Base-by-base conservation (phyloP, 1,140 invertebrate genomes). In the Pseudomyrmex flavicornis region DNA sequence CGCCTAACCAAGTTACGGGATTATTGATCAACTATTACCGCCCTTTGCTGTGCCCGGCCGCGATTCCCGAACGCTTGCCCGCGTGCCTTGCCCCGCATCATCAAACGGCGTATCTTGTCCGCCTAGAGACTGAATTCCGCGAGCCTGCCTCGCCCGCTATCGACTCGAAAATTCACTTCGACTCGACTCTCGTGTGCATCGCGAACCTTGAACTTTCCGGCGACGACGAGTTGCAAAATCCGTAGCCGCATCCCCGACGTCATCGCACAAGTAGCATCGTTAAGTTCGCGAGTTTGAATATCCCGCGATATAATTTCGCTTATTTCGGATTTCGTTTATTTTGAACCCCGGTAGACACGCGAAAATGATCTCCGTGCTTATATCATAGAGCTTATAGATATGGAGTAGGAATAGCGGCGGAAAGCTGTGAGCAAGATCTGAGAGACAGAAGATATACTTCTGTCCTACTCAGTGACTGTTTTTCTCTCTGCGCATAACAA, bases 51-150 rank as follows among this genome's bases (percentile, higher is more conserved):
- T 56, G 70, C 84, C 82, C 86, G 86, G 82, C 65, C 76, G 76
- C 84, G 86, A 89, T 88, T 89, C 86, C 79, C 79, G 79, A 82
- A 85, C 86, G 85, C 62, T 88, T 79, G 76, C 63, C 86, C 86
- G 87, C 85, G 85, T 87, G 87, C 84, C 76, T 88, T 77, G 83
- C 48, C 50, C 76, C 70, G 86, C 80, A 66, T 88, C 86, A 75
- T 85, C 83, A 80, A 62, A 80, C n/a, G 61, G 20, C 84, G 76
- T 85, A 87, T 82, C 87, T 46, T 22, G 72, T 35, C n/a, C 79
- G 59, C 61, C 10, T 52, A n/a, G 87, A 82, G 75, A 75, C 83
- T 88, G 69, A 66, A 85, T 85, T 77, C 83, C 54, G 26, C 77
- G 75, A 82, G 63, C 61, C 70, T 46, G 82, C 22, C 26, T 74